Conservation (phyloP, 2,888 invertebrate genomes). For the Strigamia transsilvanica region DNA sequence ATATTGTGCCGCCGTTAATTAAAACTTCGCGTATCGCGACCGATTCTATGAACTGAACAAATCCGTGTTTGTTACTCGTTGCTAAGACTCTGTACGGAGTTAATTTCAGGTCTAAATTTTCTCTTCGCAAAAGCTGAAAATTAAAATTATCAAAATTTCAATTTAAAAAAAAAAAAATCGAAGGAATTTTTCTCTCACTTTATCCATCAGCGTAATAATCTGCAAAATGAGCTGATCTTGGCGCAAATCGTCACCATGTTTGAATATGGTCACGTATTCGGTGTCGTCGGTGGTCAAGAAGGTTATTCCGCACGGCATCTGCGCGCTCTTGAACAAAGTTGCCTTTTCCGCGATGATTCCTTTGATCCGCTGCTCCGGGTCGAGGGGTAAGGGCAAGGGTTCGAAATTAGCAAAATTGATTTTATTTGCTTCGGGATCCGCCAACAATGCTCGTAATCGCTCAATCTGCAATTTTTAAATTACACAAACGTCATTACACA, state of each 20-base stretch:
- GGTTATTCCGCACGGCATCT: conserved; percentile 92
- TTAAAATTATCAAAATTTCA: background rate
- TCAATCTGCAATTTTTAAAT: conserved; percentile 72
- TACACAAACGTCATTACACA: conserved; percentile 51
- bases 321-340: conserved; percentile 91
- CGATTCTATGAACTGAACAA: conserved; percentile 95
- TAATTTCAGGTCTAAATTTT: conserved; percentile 94
- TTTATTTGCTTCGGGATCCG: conserved; percentile 81
- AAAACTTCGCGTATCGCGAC: conserved; percentile 91
- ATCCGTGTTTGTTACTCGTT: conserved; percentile 92
- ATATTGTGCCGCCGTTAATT: conserved; percentile 85
- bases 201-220: conserved; percentile 98
- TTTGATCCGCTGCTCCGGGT: conserved; percentile 87
- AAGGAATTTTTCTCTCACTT: conserved; percentile 59
- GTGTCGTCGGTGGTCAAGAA: conserved; percentile 82
- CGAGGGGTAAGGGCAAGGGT: conserved; percentile 91
- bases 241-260: conserved; percentile 95
- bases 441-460: conserved; percentile 81
- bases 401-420: conserved; percentile 90
- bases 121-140: conserved; percentile 80
- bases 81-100: conserved; percentile 96
- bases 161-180: background rate
- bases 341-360: conserved; percentile 90
- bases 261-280: conserved; percentile 91
- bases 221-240: conserved; percentile 98